phyloP scores from a whole-genome alignment of 2,888 invertebrate genomes.

The Elegia similella region DNA sequence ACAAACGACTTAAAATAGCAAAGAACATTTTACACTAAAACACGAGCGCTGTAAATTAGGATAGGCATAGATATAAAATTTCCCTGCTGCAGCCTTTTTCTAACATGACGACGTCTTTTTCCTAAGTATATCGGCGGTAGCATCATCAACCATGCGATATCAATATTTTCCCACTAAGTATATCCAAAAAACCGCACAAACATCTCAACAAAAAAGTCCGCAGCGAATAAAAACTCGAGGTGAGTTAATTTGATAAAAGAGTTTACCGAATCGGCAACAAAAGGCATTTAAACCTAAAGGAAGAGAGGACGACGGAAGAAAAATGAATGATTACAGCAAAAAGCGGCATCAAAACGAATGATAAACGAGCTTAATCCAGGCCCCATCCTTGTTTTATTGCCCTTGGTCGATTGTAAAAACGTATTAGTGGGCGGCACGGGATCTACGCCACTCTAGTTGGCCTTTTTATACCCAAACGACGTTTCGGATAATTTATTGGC shows the following conservation, averaged over 20 bases:
- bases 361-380: constrained; percentile 80
- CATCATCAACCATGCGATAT: background rate
- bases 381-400: constrained; percentile 79
- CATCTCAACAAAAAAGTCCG: constrained; percentile 2
- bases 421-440: constrained; percentile 68
- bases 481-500: constrained; percentile 59
- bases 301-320: constrained; percentile 78
- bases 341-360: constrained; percentile 80
- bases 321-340: constrained; percentile 82
- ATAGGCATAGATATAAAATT: too few relatives aligned
- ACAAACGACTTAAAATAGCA: too few relatives aligned
- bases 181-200: background rate
- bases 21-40: too few relatives aligned
- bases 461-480: constrained; percentile 66
- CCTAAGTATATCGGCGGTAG: background rate
- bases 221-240: constrained; percentile 6
- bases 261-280: constrained; percentile 60
- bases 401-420: constrained; percentile 78
- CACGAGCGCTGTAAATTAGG: too few relatives aligned
- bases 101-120: too few relatives aligned
- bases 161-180: background rate
- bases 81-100: too few relatives aligned
- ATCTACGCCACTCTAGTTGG: constrained; percentile 69
- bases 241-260: constrained; percentile 63
- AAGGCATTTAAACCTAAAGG: constrained; percentile 74